Conservation (phyloP, 1,140 invertebrate genomes). For the Saxidomus purpurata region DNA sequence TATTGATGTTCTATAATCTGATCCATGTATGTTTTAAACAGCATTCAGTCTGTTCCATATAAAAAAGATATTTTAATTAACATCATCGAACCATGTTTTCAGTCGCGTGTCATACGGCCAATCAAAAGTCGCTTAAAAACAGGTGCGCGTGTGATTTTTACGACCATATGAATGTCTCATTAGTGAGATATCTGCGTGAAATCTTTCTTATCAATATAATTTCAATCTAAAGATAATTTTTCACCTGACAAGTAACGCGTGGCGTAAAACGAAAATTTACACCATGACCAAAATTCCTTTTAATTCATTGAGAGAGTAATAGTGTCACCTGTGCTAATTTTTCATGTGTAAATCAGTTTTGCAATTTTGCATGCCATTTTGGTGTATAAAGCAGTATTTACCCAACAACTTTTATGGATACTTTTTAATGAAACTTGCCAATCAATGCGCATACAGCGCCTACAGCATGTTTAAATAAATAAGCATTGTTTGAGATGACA, state of each 20-base stretch:
- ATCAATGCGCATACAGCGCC: conserved; percentile 45
- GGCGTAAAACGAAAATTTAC: conserved; percentile 35
- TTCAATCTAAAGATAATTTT: conserved; percentile 60
- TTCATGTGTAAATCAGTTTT: not conserved
- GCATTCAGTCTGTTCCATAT: not conserved
- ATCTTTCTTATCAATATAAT: conserved; percentile 55
- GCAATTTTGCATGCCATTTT: conserved; percentile 2
- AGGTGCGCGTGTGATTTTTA: conserved; percentile 59
- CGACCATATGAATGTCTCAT: conserved; percentile 58
- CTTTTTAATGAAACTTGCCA: conserved; percentile 20
- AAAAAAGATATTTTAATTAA: conserved; percentile 42
- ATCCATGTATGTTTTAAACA: not conserved
- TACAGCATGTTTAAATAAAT: conserved; percentile 43
- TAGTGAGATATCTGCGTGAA: conserved; percentile 55
- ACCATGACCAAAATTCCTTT: not conserved
- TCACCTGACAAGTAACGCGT: conserved; percentile 61
- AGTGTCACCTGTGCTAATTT: conserved; percentile 6
- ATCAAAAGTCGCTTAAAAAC: conserved; percentile 38
- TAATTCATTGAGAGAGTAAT: not conserved
- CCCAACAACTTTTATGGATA: conserved; percentile 21
- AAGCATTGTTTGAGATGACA: conserved; percentile 48
- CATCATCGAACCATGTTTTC: not conserved
- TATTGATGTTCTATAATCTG: no score
- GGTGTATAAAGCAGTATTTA: not conserved
- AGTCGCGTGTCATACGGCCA: conserved; percentile 45